Evolutionary conservation across 2,888 invertebrate genomes (phyloP), one percentile per base, ranked within the genome.

Genomic region (Steromphala cineraria): DNA sequence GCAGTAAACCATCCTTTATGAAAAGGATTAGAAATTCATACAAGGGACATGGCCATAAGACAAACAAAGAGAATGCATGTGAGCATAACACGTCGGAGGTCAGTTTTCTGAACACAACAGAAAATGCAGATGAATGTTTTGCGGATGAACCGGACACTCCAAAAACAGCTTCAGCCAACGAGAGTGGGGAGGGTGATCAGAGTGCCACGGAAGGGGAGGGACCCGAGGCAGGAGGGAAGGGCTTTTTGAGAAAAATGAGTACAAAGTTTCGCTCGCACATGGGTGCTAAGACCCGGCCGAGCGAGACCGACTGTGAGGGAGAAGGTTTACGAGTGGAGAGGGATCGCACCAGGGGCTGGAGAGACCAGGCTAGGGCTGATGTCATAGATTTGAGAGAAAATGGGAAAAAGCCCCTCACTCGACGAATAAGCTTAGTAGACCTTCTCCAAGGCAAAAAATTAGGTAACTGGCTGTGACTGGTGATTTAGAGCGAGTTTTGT

Each of bases 321-420:
- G 83, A 85, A 40, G 82, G 80, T 0, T 67, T 71, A 62, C 82
- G 81, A 15, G 79, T 74, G 13, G 82, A 83, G 1, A 67, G 75
- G 21, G 79, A 81, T 56, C 55, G 53, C 15, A 82, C 76, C 81
- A 86, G 75, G 36, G 67, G 56, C 67, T 67, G 28, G 76, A 46
- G 71, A 15, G 36, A 62, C 53, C 62, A 84, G 62, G 84, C 86
- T 21, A 87, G 84, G 79, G 83, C 90, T 19, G 88, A 87, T 40
- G 88, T 91, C 31, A 81, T 89, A 78, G 91, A 91, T 80, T 83
- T 91, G 52, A 88, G 87, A 21, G 87, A 87, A 75, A 78, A 80
- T 67, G 84, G 82, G 21, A 83, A 82, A 75, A 88, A 87, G 79
- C 86, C 87, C 71, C 85, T 79, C 75, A 80, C 88, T 53, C 85